phyloP scores from a whole-genome alignment of 2,113 vertebrate species.

The Sterrhoptilus dennistouni region DNA sequence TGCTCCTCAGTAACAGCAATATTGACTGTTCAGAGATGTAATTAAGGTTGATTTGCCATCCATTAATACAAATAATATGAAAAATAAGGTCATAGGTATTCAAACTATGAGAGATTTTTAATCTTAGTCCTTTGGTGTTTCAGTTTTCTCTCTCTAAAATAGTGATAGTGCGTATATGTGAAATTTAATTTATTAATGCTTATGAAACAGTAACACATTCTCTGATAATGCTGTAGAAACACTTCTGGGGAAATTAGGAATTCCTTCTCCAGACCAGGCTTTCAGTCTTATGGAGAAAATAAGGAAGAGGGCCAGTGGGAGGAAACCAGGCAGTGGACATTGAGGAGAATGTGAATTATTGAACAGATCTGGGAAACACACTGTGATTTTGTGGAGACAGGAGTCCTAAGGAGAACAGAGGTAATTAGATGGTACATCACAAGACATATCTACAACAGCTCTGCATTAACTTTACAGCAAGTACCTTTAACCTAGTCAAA shows the following conservation, averaged over 20 bases:
- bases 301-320: neutral
- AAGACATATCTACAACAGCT: neutral
- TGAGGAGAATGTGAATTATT: neutral
- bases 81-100: slow-evolving; percentile 15
- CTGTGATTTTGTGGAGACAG: neutral
- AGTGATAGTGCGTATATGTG: neutral
- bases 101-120: neutral
- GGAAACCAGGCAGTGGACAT: neutral
- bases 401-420: neutral
- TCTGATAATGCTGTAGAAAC: neutral
- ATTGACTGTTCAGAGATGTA: neutral
- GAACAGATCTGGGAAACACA: neutral
- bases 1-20: neutral
- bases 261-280: neutral
- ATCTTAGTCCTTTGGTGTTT: neutral
- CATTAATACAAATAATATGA: neutral
- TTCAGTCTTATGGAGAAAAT: neutral
- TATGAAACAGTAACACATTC: neutral
- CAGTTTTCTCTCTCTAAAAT: neutral
- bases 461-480: neutral
- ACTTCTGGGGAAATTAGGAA: neutral
- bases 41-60: neutral
- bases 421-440: neutral
- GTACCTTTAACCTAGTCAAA: neutral
- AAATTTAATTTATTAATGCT: neutral